phyloP scores from a whole-genome alignment of 1,140 invertebrate species.

The Centruroides vittatus region DNA sequence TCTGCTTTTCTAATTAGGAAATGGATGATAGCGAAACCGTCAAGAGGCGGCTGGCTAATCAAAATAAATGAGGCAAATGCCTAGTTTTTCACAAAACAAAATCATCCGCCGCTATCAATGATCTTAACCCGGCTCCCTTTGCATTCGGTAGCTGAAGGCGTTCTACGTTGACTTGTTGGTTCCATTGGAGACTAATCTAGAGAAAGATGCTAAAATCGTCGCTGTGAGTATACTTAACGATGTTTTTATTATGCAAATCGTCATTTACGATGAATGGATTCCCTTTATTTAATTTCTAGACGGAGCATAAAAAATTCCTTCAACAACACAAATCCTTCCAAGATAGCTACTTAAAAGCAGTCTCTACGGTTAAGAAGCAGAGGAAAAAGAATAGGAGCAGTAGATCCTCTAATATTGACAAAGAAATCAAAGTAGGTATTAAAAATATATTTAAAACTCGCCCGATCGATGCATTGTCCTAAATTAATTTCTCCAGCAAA shows the following conservation, averaged over 20 bases:
- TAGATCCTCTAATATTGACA: constrained; percentile 57
- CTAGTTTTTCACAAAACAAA: too few species aligned
- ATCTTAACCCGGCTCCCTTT: too few species aligned
- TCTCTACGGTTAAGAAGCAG: constrained; percentile 74
- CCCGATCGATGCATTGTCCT: background rate
- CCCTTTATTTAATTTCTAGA: constrained; percentile 36
- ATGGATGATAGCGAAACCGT: too few species aligned
- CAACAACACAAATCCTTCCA: constrained; percentile 75
- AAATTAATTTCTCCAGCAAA: constrained; percentile 46
- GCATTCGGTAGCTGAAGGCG: constrained; percentile 56
- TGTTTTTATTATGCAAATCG: background rate
- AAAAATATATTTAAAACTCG: background rate
- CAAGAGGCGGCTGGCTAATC: too few species aligned
- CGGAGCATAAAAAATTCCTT: constrained; percentile 75
- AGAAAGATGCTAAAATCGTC: constrained; percentile 85
- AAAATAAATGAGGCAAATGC: too few species aligned
- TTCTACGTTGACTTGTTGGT: constrained; percentile 85
- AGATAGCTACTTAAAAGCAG: constrained; percentile 76
- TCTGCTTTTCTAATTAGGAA: too few species aligned
- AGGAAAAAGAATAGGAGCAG: constrained; percentile 65
- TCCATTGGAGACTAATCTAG: constrained; percentile 77
- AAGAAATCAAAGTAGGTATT: constrained; percentile 60
- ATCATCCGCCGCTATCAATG: too few species aligned
- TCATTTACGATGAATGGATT: constrained; percentile 19
- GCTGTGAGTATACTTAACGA: constrained; percentile 43